A percentile compares a stretch with the other conserved stretches of the same genome.
phyloP scores from a whole-genome alignment of 2,797 vertebrate genomes.

The Cuculus canorus region DNA sequence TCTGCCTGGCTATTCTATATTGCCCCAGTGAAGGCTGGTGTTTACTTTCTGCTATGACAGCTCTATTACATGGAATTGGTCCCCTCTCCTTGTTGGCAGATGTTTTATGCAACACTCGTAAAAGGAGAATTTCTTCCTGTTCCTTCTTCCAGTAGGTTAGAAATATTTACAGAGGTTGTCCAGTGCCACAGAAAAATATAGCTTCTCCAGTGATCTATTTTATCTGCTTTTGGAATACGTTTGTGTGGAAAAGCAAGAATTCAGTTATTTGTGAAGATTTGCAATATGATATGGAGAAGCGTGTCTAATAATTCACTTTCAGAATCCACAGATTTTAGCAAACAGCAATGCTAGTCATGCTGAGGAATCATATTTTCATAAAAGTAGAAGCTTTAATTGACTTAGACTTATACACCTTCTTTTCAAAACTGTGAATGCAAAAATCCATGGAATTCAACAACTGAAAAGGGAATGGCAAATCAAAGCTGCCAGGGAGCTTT shows the following conservation, averaged over 20 bases:
- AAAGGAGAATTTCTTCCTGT: neutral
- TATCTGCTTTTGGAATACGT: neutral
- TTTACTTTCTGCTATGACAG: neutral
- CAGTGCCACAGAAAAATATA: neutral
- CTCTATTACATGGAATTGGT: neutral
- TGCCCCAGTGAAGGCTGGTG: neutral
- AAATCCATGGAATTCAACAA: neutral
- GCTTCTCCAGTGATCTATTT: neutral
- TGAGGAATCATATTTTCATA: neutral
- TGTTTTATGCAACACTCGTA: neutral
- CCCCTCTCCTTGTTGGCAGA: neutral
- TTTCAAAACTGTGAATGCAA: neutral
- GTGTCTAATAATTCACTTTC: neutral
- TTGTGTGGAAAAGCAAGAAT: neutral
- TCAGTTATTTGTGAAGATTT: neutral
- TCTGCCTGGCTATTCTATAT: neutral
- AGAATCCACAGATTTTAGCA: neutral
- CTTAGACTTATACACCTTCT: neutral
- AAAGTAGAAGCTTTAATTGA: neutral
- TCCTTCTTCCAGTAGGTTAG: neutral
- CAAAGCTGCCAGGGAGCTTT: neutral
- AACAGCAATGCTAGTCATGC: neutral
- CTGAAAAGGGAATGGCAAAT: neutral
- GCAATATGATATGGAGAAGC: neutral
- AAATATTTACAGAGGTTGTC: neutral